Conservation (phyloP, 2,888 invertebrate species). For the Dione vanillae region DNA sequence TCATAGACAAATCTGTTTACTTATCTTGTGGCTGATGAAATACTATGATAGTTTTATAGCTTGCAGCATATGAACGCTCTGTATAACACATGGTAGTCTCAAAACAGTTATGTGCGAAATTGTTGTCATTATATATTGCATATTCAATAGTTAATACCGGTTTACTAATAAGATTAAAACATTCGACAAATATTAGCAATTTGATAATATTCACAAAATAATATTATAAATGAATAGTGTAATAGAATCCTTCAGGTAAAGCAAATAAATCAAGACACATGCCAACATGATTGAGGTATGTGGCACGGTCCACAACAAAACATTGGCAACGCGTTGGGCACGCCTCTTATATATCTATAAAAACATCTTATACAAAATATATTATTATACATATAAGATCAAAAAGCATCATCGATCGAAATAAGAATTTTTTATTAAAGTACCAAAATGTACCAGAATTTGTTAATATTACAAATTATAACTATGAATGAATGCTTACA, state of each 20-base stretch:
- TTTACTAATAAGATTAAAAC: no score
- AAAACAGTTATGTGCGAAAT: no score
- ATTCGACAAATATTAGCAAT: not conserved
- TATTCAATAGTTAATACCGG: no score
- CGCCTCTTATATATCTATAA: constrained; percentile 30
- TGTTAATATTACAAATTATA: not conserved
- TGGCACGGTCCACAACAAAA: constrained; percentile 35
- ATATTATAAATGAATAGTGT: not conserved
- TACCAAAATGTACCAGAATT: not conserved
- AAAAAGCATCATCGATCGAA: no score
- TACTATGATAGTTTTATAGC: not conserved
- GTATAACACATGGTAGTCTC: no score
- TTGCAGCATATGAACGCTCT: no score
- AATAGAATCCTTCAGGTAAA: constrained; percentile 14
- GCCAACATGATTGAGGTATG: constrained; percentile 42
- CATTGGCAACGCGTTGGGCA: constrained; percentile 39
- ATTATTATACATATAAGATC: not conserved
- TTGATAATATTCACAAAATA: not conserved
- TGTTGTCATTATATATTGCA: no score
- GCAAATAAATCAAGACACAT: constrained; percentile 40
- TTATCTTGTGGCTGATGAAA: not conserved
- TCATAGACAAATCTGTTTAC: not conserved
- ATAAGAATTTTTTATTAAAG: not conserved
- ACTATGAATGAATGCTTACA: not conserved
- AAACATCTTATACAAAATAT: not conserved